These are phyloP conservation scores for Cathartes aura DNA, from an alignment of 2,113 vertebrate species.

Conservation along the genomic window DNA sequence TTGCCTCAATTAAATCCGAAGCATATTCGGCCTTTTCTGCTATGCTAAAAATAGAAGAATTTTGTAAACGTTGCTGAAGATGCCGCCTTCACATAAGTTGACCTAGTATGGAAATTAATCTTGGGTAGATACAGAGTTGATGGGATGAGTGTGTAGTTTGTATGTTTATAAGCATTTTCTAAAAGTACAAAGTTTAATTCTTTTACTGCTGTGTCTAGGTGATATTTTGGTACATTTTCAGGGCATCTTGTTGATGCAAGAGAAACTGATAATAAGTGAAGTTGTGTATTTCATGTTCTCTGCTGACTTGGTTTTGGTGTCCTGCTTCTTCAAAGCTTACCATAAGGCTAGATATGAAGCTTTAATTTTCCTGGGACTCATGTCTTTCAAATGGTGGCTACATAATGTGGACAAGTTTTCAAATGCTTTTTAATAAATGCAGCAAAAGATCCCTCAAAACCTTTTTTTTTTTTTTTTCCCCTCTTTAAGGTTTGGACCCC, in stretches of 20 bases:
- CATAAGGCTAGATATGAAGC: not conserved
- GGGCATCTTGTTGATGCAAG: not conserved
- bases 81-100: not conserved
- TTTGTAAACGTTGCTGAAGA: not conserved
- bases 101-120: not conserved
- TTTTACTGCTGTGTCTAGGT: not conserved
- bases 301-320: not conserved
- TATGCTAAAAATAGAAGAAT: not conserved
- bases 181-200: not conserved
- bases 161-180: not conserved
- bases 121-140: not conserved
- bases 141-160: not conserved
- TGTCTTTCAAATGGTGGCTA: not conserved
- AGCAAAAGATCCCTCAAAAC: not conserved
- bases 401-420: fast-evolving
- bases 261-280: not conserved
- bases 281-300: not conserved
- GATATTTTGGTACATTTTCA: not conserved
- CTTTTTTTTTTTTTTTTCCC: slow-evolving; percentile 5
- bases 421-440: not conserved
- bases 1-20: not conserved
- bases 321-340: not conserved
- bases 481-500: slow-evolving; percentile 91
- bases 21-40: not conserved
- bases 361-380: not conserved